Percentiles rank a stretch among this genome's conserved stretches.
Evolutionary conservation across 2,113 vertebrate species (phyloP).

Genomic region (Heloderma charlesbogerti): DNA sequence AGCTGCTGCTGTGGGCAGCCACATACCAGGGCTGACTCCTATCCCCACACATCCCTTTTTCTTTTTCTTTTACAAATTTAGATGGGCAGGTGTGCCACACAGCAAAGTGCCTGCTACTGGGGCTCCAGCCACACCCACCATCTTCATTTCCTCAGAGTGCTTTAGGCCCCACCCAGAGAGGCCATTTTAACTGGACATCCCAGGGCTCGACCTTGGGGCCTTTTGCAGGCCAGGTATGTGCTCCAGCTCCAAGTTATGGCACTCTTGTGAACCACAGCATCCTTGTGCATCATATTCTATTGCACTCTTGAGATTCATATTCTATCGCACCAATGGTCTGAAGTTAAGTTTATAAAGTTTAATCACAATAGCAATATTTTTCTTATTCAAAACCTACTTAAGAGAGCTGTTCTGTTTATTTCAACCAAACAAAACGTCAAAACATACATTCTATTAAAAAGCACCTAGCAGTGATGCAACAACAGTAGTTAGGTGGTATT

Average conservation of each 20-base stretch:
- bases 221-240: too few relatives aligned
- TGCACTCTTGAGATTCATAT: neutral
- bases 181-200: too few relatives aligned
- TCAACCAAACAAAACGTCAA: neutral
- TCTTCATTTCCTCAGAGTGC: neutral
- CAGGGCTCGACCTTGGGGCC: too few relatives aligned
- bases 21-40: neutral
- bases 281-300: neutral
- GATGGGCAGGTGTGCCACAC: neutral
- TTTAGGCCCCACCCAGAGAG: neutral
- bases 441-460: conserved; percentile 23
- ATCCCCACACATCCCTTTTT: neutral
- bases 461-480: neutral
- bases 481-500: neutral
- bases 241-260: too few relatives aligned
- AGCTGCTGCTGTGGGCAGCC: neutral
- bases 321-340: neutral
- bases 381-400: too few relatives aligned
- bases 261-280: neutral
- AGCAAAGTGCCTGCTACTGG: neutral
- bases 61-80: neutral
- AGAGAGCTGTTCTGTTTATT: neutral
- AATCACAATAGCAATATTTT: neutral
- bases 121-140: neutral
- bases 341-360: neutral